A percentile compares a stretch with the other conserved stretches of the same genome.
These are phyloP conservation scores for Anadara kagoshimensis DNA, from an alignment of 1,140 invertebrate genomes.

Conservation along the genomic window DNA sequence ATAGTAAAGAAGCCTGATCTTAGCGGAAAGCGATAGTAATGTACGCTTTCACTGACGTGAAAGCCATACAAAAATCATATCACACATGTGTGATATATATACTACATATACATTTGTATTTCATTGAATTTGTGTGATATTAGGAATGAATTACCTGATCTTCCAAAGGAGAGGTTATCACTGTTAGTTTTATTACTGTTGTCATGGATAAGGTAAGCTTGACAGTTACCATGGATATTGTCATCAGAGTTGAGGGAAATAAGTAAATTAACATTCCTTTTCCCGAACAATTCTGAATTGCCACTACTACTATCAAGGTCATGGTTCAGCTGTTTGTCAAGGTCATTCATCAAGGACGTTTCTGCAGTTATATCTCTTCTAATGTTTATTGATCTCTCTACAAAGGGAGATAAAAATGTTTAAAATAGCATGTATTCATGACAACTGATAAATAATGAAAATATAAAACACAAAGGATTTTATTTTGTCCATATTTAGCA, in stretches of 20 bases:
- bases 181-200: slow-evolving; percentile 63
- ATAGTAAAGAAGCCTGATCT: too few species aligned
- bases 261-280: slow-evolving; percentile 63
- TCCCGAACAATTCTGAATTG: slow-evolving; percentile 50
- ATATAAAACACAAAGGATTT: too few species aligned
- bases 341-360: slow-evolving; percentile 71
- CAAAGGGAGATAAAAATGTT: slow-evolving; percentile 3
- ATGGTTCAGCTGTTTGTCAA: slow-evolving; percentile 67
- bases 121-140: too few species aligned
- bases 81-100: too few species aligned
- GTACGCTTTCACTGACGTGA: too few species aligned
- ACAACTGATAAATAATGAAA: too few species aligned
- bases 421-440: not conserved
- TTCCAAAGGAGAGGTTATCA: slow-evolving; percentile 59
- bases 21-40: too few species aligned
- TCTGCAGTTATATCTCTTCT: slow-evolving; percentile 70
- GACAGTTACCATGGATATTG: slow-evolving; percentile 56
- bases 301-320: slow-evolving; percentile 54
- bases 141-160: slow-evolving; percentile 45
- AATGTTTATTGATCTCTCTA: slow-evolving; percentile 65
- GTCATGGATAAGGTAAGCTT: slow-evolving; percentile 56
- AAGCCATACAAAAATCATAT: too few species aligned
- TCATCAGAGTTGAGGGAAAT: slow-evolving; percentile 63
- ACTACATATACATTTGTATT: too few species aligned
- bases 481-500: too few species aligned